These are phyloP conservation scores for Oxyteleia sp. DNA, from an alignment of 2,888 invertebrate genomes.

Conservation along the genomic window DNA sequence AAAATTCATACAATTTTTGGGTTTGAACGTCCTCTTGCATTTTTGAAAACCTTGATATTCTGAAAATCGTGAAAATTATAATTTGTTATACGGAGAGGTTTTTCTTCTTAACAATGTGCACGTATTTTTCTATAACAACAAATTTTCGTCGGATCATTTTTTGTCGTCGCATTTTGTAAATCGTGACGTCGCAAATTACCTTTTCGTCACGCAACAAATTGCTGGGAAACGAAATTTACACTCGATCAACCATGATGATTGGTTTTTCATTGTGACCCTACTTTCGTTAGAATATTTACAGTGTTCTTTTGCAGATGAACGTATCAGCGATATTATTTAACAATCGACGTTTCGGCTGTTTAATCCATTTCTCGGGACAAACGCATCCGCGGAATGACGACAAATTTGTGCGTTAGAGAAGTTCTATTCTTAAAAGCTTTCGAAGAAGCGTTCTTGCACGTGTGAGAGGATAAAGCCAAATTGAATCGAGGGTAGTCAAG, in stretches of 20 bases:
- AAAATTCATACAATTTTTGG: no score
- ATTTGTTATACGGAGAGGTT: no score
- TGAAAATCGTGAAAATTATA: no score
- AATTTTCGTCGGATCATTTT: no score
- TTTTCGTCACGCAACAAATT: conserved; percentile 32
- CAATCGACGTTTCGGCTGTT: neutral
- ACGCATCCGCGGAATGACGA: conserved; percentile 27
- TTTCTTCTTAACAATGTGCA: no score
- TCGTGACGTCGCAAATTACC: conserved; percentile 23
- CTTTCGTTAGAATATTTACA: conserved; percentile 18
- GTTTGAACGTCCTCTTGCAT: no score
- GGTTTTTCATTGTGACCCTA: conserved; percentile 31
- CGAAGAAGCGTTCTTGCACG: conserved; percentile 40
- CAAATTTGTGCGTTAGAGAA: conserved; percentile 38
- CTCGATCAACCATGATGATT: conserved; percentile 46
- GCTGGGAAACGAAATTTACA: conserved; percentile 50
- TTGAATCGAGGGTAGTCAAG: conserved; percentile 45
- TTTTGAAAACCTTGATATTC: no score
- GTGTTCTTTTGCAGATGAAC: conserved; percentile 8
- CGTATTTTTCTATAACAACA: no score
- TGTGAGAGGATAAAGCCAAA: conserved; percentile 42
- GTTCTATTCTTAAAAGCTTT: conserved; percentile 58
- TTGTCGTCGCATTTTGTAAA: no score
- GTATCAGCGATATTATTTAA: conserved; percentile 20
- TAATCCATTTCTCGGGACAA: conserved; percentile 28